These are phyloP conservation scores for Parapristionchus giblindavisi DNA, from an alignment of 2,888 invertebrate species.

Conservation along the genomic window DNA sequence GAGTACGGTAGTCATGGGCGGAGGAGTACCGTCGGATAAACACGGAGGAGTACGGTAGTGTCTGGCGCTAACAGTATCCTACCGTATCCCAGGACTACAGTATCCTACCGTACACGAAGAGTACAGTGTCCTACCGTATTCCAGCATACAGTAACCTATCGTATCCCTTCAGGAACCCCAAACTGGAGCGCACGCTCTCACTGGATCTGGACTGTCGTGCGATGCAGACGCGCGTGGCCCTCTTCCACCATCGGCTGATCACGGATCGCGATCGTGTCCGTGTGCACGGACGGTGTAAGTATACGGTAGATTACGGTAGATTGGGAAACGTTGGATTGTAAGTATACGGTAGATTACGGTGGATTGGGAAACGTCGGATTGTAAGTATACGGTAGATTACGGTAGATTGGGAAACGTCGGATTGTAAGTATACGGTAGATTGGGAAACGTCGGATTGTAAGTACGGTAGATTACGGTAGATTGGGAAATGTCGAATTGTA, in stretches of 20 bases:
- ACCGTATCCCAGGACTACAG: too few relatives aligned
- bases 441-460: conserved; percentile 38
- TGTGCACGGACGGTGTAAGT: conserved; percentile 62
- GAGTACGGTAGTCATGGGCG: background rate
- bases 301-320: background rate
- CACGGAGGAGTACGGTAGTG: background rate
- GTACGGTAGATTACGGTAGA: background rate
- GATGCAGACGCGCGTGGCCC: conserved; percentile 52
- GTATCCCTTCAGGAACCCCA: conserved; percentile 49
- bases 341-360: background rate
- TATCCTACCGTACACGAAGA: too few relatives aligned
- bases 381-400: background rate
- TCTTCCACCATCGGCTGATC: conserved; percentile 56
- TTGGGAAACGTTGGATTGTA: background rate
- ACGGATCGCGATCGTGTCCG: conserved; percentile 61
- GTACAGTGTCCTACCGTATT: too few relatives aligned
- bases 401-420: background rate
- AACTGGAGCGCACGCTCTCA: conserved; percentile 43
- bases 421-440: conserved; percentile 58
- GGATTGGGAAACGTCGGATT: background rate
- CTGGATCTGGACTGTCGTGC: conserved; percentile 53
- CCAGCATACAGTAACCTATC: too few relatives aligned
- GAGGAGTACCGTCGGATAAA: background rate
- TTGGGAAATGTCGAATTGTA: background rate
- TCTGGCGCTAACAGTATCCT: background rate